Conservation (phyloP, 2,888 invertebrate species). For the Orthosia cruda region DNA sequence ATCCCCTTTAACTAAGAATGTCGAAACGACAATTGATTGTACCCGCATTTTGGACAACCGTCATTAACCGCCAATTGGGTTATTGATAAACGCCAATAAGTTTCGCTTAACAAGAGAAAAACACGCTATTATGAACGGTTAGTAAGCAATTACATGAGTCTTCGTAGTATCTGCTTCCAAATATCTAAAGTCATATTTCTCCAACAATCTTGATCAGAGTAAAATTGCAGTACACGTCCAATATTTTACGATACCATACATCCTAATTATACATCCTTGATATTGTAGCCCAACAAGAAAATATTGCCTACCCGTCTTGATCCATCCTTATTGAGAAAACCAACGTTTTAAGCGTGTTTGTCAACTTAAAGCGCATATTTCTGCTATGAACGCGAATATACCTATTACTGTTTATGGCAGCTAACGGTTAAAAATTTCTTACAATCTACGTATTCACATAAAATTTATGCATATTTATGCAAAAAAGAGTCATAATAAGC, state of each 20-base stretch:
- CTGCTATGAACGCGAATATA: conserved; percentile 38
- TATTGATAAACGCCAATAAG: conserved; percentile 31
- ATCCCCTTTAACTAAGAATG: conserved; percentile 1
- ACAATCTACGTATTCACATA: conserved; percentile 13
- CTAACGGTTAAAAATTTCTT: conserved; percentile 48
- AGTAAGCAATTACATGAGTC: background rate
- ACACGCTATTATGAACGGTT: conserved; percentile 28
- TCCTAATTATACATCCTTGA: conserved; percentile 48
- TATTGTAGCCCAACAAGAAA: conserved; percentile 50
- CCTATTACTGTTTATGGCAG: conserved; percentile 49
- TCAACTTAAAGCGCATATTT: conserved; percentile 54
- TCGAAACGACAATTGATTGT: conserved; percentile 44
- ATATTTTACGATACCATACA: conserved; percentile 42
- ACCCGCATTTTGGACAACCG: conserved; percentile 61
- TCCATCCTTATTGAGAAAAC: conserved; percentile 55
- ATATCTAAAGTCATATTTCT: conserved; percentile 42
- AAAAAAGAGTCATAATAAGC: background rate
- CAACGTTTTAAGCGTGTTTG: conserved; percentile 56
- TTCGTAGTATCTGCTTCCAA: conserved; percentile 7
- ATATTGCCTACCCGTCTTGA: conserved; percentile 51
- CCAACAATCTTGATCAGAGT: conserved; percentile 47
- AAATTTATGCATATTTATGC: conserved; percentile 24
- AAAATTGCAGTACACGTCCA: conserved; percentile 26
- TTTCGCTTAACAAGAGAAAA: conserved; percentile 10
- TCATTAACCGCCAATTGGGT: conserved; percentile 42